Evolutionary conservation across 2,797 vertebrate species (phyloP), one percentile per base, ranked within the genome.

Genomic region (Prionace glauca): DNA sequence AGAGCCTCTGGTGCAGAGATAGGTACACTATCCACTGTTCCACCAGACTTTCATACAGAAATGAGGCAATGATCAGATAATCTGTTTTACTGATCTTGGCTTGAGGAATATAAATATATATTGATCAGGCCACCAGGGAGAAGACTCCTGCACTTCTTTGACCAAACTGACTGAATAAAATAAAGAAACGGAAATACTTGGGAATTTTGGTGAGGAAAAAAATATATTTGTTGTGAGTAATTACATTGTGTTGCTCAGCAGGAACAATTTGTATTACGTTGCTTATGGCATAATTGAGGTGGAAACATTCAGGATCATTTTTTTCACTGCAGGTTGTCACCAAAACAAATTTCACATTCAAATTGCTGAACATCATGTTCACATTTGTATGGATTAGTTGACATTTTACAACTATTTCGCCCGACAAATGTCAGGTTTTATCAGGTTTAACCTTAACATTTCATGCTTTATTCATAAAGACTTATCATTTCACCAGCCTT

Each of bases 301-400:
- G 90, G 11, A 67, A 92, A 69, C 90, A 92, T 36, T 41, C 20
- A 69, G 62, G 62, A 69, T 92, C 90, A 41, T 69, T 69, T 92
- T 69, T 65, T 69, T 24, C 62, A 36, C 90, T 92, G 62, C 90
- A 92, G 62, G 62, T 69, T 41, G 90, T 69, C 90, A 92, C 62
- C n/a, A 41, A 69, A 92, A 92, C 65, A 92, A 67, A 92, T 92
- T 92, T 92, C 65, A 69, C 69, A n/a, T 92, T 92, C 90, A 92
- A 69, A 92, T 92, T 92, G 32, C 62, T 92, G 62, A 92, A 92
- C 65, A 92, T 92, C n/a, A 26, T 92, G 62, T 65, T 67, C 60
- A 65, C 60, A 91, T 65, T 65, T 91, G 62, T 67, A 91, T 67
- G 88, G 88, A 91, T 91, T 67, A 91, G 60, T 67, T 92, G 90